Conservation (phyloP, 2,113 vertebrate species). For the Silurus meridionalis region DNA sequence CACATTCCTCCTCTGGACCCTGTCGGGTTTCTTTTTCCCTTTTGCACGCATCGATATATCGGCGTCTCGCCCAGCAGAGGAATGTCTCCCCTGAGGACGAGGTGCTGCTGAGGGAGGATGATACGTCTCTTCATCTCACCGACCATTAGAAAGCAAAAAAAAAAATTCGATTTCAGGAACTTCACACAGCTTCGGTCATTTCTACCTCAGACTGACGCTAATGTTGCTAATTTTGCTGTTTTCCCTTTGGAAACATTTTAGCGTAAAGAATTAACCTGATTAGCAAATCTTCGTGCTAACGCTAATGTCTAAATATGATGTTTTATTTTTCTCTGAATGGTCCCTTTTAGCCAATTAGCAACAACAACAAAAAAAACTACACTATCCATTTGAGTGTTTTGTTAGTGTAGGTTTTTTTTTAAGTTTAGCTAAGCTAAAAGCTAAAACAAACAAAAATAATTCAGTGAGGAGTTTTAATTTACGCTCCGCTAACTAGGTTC, state of each 20-base stretch:
- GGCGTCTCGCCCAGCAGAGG: neutral
- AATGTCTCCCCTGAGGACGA: neutral
- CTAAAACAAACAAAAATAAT: too few species aligned
- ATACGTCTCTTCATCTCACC: neutral
- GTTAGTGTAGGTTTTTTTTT: neutral
- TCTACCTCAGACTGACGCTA: neutral
- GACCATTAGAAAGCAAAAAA: neutral
- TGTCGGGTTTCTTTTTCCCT: neutral
- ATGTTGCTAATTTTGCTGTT: neutral
- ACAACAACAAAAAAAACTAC: too few species aligned
- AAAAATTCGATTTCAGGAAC: neutral
- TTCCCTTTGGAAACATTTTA: neutral
- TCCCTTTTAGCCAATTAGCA: neutral
- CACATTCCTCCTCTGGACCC: constrained; percentile 5
- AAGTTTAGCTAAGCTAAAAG: neutral
- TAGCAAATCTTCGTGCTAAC: neutral
- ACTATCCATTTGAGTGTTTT: neutral
- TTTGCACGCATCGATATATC: constrained; percentile 6
- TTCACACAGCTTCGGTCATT: neutral
- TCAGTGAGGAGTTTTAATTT: too few species aligned
- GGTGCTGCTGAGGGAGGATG: neutral
- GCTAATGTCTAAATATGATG: neutral
- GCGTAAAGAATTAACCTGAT: neutral
- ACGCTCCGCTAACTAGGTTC: too few species aligned
- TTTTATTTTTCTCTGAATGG: neutral